Evolutionary conservation across 2,797 vertebrate genomes (phyloP).

Genomic region (Pseudochirops cupreus): DNA sequence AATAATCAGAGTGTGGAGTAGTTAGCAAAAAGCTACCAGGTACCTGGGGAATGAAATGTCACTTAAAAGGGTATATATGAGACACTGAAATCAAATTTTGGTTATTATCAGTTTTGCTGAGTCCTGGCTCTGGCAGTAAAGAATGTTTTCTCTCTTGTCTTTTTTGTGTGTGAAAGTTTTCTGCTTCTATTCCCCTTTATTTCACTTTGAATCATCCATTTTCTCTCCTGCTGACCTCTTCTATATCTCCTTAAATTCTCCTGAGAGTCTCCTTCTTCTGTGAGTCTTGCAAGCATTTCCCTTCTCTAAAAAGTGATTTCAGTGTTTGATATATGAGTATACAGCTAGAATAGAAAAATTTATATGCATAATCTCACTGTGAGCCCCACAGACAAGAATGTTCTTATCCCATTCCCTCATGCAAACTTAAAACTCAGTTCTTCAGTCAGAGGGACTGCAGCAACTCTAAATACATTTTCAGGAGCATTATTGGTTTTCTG

Average conservation of each 20-base stretch:
- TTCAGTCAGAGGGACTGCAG: constrained; percentile 15
- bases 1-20: background rate
- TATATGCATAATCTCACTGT: background rate
- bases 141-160: background rate
- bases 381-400: background rate
- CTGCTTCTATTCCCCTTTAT: background rate
- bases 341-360: constrained; percentile 1
- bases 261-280: background rate
- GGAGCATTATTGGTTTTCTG: background rate
- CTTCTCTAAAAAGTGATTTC: background rate
- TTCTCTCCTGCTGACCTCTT: background rate
- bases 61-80: background rate
- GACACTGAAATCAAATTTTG: background rate
- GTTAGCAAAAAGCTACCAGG: background rate
- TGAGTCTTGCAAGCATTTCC: background rate
- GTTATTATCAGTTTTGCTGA: background rate
- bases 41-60: background rate
- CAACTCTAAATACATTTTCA: background rate
- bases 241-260: background rate
- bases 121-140: background rate
- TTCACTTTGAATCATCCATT: background rate
- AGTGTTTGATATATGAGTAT: constrained; percentile 12
- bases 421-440: constrained; percentile 26
- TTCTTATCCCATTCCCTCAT: background rate
- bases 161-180: background rate